Evolutionary conservation across 2,888 invertebrate genomes (phyloP).

Genomic region (Zootermopsis nevadensis): DNA sequence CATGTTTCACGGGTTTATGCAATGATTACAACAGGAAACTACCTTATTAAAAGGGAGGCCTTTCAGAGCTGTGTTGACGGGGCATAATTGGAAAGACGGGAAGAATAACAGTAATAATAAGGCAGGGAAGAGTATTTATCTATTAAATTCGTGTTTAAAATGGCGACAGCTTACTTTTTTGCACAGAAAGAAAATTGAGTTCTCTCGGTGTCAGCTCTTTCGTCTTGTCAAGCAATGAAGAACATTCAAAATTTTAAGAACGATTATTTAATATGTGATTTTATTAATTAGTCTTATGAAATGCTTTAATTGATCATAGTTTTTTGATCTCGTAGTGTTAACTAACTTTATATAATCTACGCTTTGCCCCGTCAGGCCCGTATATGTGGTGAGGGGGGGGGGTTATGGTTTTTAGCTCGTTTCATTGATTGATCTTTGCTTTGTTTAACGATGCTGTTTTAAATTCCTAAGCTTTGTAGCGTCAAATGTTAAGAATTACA

Average conservation of each 20-base stretch:
- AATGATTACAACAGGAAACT: not conserved
- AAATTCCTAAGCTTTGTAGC: too few relatives aligned
- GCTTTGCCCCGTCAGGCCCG: too few relatives aligned
- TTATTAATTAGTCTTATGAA: not conserved
- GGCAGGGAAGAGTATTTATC: not conserved
- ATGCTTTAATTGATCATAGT: not conserved
- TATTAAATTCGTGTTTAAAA: slow-evolving; percentile 7
- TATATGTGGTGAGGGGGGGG: too few relatives aligned
- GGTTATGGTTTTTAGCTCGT: too few relatives aligned
- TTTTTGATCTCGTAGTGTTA: not conserved
- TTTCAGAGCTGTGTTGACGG: slow-evolving; percentile 29
- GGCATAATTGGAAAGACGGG: slow-evolving; percentile 21
- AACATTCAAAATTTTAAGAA: not conserved
- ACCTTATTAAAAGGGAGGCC: slow-evolving; percentile 36
- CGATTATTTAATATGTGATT: not conserved
- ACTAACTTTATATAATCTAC: too few relatives aligned
- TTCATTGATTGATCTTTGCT: too few relatives aligned
- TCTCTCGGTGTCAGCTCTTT: not conserved
- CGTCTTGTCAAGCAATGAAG: not conserved
- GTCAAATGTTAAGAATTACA: too few relatives aligned
- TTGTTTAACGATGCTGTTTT: too few relatives aligned
- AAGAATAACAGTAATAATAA: slow-evolving; percentile 37
- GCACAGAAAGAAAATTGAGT: not conserved
- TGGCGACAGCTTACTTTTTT: not conserved
- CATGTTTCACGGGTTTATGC: slow-evolving; percentile 20